Evolutionary conservation across 2,113 vertebrate species (phyloP).

Genomic region (Isichthys henryi): DNA sequence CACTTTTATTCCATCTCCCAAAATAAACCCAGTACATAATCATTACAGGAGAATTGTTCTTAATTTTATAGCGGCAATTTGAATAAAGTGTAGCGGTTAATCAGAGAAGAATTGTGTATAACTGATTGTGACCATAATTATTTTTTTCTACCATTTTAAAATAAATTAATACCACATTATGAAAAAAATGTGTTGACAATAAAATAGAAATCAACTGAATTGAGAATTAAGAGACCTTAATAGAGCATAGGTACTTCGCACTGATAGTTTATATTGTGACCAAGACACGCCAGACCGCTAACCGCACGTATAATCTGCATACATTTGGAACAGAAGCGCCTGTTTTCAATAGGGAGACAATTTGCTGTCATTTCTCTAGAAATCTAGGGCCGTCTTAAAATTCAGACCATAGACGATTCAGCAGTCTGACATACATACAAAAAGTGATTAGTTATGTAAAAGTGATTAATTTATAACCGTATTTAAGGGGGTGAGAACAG

Average conservation of each 20-base stretch:
- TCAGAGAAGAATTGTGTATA: slow-evolving; percentile 91
- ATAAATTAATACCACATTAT: slow-evolving; percentile 75
- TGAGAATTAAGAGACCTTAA: slow-evolving; percentile 73
- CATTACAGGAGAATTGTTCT: slow-evolving; percentile 99
- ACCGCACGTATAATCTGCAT: slow-evolving; percentile 91
- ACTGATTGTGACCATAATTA: slow-evolving; percentile 97
- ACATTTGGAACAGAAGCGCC: slow-evolving; percentile 80
- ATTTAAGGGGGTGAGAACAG: background rate
- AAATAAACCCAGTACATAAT: slow-evolving; percentile 99
- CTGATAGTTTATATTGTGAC: slow-evolving; percentile 77
- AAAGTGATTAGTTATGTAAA: background rate
- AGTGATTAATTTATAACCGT: too few species aligned
- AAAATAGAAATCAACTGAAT: slow-evolving; percentile 79
- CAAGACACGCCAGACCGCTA: slow-evolving; percentile 80
- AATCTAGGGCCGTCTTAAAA: slow-evolving; percentile 54
- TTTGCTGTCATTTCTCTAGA: slow-evolving; percentile 67
- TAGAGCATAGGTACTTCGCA: slow-evolving; percentile 68
- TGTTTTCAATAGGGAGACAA: slow-evolving; percentile 67
- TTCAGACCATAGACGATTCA: background rate
- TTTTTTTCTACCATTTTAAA: slow-evolving; percentile 79
- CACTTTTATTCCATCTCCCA: slow-evolving; percentile 99
- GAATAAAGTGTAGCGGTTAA: slow-evolving; percentile 96
- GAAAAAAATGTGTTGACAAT: slow-evolving; percentile 79
- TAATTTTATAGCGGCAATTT: slow-evolving; percentile 98
- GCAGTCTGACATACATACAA: background rate